Evolutionary conservation across 2,888 invertebrate genomes (phyloP).

Genomic region (Anorthoa munda): DNA sequence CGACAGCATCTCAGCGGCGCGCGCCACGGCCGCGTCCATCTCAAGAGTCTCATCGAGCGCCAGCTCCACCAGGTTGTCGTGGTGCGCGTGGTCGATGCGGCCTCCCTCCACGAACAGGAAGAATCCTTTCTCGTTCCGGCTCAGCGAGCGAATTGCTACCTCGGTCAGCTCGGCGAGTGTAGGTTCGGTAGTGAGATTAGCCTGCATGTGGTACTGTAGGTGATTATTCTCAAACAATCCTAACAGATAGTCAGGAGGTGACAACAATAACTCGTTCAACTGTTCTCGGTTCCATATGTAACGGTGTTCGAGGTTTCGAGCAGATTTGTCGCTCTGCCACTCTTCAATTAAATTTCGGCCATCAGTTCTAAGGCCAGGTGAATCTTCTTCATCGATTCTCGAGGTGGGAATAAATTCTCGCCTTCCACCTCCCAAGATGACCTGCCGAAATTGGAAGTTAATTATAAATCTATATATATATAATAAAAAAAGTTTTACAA

Average conservation of each 20-base stretch:
- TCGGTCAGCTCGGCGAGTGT: constrained; percentile 88
- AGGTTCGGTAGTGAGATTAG: constrained; percentile 88
- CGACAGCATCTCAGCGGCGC: constrained; percentile 84
- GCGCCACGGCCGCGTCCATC: constrained; percentile 90
- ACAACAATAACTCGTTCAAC: constrained; percentile 78
- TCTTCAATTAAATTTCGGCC: constrained; percentile 92
- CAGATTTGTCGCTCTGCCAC: constrained; percentile 90
- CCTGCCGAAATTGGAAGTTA: constrained; percentile 16
- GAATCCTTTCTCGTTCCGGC: constrained; percentile 92
- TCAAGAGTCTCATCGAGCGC: constrained; percentile 93
- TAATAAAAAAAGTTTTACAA: too few relatives aligned
- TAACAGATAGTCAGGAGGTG: constrained; percentile 90
- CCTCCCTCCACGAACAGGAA: constrained; percentile 94
- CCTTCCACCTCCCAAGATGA: constrained; percentile 58
- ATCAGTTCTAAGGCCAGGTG: constrained; percentile 83
- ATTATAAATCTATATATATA: too few relatives aligned
- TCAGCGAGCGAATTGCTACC: constrained; percentile 93
- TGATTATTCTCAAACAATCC: constrained; percentile 92
- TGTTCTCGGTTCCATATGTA: constrained; percentile 92
- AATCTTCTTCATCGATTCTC: constrained; percentile 44
- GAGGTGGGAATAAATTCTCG: constrained; percentile 48
- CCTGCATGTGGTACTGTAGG: constrained; percentile 92
- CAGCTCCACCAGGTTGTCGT: constrained; percentile 88
- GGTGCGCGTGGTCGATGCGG: constrained; percentile 93
- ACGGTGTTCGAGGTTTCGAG: constrained; percentile 68